Evolutionary conservation across 2,888 invertebrate species (phyloP).

Genomic region (Xestia xanthographa): DNA sequence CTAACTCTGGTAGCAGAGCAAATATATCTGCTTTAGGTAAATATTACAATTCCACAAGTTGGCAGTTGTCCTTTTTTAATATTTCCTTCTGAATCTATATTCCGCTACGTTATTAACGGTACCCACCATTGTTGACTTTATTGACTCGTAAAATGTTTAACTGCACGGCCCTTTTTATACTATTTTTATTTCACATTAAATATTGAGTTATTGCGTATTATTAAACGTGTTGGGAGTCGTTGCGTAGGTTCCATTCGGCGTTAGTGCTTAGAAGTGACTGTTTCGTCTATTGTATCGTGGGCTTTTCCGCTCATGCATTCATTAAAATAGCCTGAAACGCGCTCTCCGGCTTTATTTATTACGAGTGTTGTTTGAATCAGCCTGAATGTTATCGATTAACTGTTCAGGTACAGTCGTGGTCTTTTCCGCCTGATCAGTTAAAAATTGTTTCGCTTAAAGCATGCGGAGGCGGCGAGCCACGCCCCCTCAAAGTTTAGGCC

Average conservation of each 20-base stretch:
- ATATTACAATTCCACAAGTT: slow-evolving; percentile 11
- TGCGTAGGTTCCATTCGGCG: neutral
- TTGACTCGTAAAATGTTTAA: slow-evolving; percentile 68
- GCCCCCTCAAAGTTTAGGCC: too few relatives aligned
- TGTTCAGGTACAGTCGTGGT: too few relatives aligned
- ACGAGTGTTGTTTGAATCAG: neutral
- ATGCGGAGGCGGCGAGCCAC: too few relatives aligned
- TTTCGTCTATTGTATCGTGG: neutral
- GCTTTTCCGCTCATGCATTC: neutral
- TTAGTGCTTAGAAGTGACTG: neutral
- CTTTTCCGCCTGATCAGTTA: too few relatives aligned
- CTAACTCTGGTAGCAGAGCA: neutral
- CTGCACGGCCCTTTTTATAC: slow-evolving; percentile 57
- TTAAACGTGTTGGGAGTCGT: slow-evolving; percentile 47
- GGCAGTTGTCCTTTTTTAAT: slow-evolving; percentile 30
- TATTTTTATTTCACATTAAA: slow-evolving; percentile 68
- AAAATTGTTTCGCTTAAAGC: too few relatives aligned
- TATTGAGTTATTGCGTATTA: slow-evolving; percentile 60
- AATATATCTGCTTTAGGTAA: slow-evolving; percentile 1
- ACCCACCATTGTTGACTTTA: slow-evolving; percentile 67
- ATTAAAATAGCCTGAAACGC: slow-evolving; percentile 6
- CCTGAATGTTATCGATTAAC: neutral
- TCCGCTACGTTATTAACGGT: slow-evolving; percentile 49
- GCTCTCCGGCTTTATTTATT: neutral
- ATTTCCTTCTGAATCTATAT: slow-evolving; percentile 48